A percentile compares a stretch with the other conserved stretches of the same genome.
Conservation (phyloP, 1,140 invertebrate species). For the Triops longicaudatus region DNA sequence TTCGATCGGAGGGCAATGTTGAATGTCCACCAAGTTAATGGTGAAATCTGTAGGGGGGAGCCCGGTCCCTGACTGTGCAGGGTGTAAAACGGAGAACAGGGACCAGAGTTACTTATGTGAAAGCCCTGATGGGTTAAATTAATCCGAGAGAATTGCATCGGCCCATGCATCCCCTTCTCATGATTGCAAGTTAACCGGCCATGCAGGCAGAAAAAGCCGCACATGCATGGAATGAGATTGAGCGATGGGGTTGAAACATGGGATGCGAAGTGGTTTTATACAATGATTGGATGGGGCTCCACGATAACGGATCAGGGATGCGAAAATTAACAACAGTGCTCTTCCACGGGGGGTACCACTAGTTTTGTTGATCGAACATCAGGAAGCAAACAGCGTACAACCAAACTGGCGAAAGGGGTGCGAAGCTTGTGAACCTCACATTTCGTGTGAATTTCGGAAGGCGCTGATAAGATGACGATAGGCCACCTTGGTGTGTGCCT, state of each 20-base stretch:
- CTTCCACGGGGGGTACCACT: background rate
- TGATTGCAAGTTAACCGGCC: slow-evolving; percentile 7
- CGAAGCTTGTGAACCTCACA: background rate
- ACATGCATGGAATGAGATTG: background rate
- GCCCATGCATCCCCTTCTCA: background rate
- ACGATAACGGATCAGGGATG: background rate
- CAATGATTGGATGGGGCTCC: background rate
- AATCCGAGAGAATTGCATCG: background rate
- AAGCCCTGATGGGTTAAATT: background rate
- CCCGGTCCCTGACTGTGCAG: background rate
- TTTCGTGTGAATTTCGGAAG: background rate
- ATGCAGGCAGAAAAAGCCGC: background rate
- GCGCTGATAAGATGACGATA: background rate
- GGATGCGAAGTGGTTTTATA: background rate
- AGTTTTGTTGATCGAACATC: background rate
- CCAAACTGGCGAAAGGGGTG: background rate
- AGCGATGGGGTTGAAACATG: background rate
- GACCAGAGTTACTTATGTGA: background rate
- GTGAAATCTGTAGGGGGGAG: background rate
- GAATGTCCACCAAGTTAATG: too few relatives aligned
- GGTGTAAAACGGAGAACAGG: background rate
- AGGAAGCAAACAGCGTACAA: background rate
- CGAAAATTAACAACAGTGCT: background rate
- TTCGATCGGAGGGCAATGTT: too few relatives aligned
- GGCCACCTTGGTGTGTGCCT: background rate